These are phyloP conservation scores for Macroteleia sp. DNA, from an alignment of 2,888 invertebrate genomes.

Conservation along the genomic window DNA sequence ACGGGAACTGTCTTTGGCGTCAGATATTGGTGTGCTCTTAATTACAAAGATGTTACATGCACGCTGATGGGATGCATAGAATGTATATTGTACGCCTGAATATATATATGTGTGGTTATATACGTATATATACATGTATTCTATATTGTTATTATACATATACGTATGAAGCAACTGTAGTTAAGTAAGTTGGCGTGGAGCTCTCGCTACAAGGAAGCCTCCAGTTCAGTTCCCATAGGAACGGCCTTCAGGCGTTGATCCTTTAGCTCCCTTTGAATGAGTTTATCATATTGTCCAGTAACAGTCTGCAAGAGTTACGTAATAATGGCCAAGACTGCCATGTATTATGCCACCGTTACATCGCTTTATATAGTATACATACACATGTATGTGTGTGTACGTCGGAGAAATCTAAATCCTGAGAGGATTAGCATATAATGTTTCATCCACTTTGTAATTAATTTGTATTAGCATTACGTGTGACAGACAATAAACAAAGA, in stretches of 20 bases:
- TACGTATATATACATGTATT: background rate
- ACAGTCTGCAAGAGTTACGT: conserved; percentile 59
- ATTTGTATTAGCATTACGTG: conserved; percentile 56
- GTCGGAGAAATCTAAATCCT: conserved; percentile 48
- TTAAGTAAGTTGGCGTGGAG: conserved; percentile 56
- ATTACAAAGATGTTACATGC: conserved; percentile 76
- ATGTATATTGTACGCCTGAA: conserved; percentile 19
- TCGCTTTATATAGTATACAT: background rate
- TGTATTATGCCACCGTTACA: conserved; percentile 20
- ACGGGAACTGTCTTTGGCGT: background rate
- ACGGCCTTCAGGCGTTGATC: conserved; percentile 61
- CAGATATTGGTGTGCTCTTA: conserved; percentile 66
- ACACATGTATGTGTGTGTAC: background rate
- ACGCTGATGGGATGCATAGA: conserved; percentile 68
- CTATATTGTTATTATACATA: conserved; percentile 21
- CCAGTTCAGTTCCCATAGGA: conserved; percentile 55
- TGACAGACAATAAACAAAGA: conserved; percentile 57
- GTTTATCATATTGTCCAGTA: conserved; percentile 65
- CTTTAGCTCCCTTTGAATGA: conserved; percentile 63
- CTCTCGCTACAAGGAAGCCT: conserved; percentile 45
- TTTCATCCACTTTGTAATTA: conserved; percentile 57
- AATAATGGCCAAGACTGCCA: conserved; percentile 53
- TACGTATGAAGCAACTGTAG: conserved; percentile 25
- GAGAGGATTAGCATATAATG: conserved; percentile 54
- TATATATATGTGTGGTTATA: conserved; percentile 5